Evolutionary conservation across 2,888 invertebrate genomes (phyloP).

Genomic region (Rhamnusium bicolor): DNA sequence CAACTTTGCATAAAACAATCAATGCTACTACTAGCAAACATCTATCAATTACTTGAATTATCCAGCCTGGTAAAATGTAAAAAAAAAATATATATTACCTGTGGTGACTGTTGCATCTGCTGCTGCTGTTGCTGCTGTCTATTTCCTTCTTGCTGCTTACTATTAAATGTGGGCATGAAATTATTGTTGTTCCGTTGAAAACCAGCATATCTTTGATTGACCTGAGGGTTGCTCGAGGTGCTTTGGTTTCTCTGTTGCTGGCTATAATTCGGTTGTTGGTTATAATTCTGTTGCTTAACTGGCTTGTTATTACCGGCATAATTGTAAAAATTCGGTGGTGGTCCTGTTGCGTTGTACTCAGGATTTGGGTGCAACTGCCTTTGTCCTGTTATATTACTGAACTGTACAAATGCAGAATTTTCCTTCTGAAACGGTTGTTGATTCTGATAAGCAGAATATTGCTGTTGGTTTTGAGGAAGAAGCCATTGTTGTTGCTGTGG

Average conservation of each 20-base stretch:
- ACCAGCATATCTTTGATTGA: neutral
- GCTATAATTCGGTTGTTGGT: neutral
- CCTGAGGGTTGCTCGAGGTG: neutral
- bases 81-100: constrained; percentile 3
- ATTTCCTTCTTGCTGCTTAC: neutral
- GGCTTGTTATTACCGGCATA: neutral
- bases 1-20: too few species aligned
- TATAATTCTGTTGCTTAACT: neutral
- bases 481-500: constrained; percentile 34
- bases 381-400: constrained; percentile 8
- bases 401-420: constrained; percentile 47
- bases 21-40: too few species aligned
- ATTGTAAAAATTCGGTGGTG: neutral
- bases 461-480: constrained; percentile 30
- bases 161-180: constrained; percentile 43
- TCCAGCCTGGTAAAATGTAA: too few species aligned
- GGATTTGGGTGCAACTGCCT: neutral
- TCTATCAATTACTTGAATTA: too few species aligned
- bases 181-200: constrained; percentile 19
- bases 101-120: neutral
- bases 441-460: constrained; percentile 16
- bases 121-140: neutral
- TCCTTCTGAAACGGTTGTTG: constrained; percentile 34
- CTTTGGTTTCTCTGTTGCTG: neutral
- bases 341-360: neutral